Evolutionary conservation across 2,888 invertebrate species (phyloP).

Genomic region (Drosophila recens): DNA sequence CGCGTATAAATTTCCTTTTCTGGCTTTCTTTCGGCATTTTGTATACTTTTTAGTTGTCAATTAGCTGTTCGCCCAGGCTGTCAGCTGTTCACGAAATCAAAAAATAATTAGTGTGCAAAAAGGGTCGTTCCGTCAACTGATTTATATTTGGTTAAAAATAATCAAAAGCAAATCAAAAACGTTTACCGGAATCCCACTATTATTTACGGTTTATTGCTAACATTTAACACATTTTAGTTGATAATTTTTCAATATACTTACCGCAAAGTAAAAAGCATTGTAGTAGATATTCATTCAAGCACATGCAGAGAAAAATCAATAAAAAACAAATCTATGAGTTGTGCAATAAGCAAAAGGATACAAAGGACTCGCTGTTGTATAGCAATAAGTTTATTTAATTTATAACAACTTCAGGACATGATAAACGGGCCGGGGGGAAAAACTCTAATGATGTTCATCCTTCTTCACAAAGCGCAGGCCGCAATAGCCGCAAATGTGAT

Average conservation of each 20-base stretch:
- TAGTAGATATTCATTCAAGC: constrained; percentile 68
- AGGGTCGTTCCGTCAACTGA: no score
- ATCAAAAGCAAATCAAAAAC: no score
- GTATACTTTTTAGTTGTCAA: no score
- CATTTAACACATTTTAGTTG: constrained; percentile 48
- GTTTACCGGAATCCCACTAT: no score
- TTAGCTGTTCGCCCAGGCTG: no score
- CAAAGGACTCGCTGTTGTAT: neutral
- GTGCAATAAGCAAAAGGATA: constrained; percentile 51
- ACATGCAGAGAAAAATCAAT: constrained; percentile 39
- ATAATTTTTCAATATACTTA: constrained; percentile 39
- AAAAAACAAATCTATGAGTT: constrained; percentile 38
- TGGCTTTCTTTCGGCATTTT: no score
- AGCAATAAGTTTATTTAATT: constrained; percentile 6
- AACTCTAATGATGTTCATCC: constrained; percentile 85
- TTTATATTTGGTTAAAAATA: no score
- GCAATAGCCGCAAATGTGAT: constrained; percentile 98
- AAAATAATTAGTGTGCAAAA: no score
- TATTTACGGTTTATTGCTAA: constrained; percentile 47
- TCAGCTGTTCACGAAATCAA: no score
- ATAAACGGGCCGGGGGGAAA: neutral
- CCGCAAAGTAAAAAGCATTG: constrained; percentile 34
- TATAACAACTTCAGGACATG: constrained; percentile 18
- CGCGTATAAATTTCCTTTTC: no score
- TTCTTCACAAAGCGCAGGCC: constrained; percentile 94